phyloP scores from a whole-genome alignment of 2,888 invertebrate species.

The Lamproptera curius region DNA sequence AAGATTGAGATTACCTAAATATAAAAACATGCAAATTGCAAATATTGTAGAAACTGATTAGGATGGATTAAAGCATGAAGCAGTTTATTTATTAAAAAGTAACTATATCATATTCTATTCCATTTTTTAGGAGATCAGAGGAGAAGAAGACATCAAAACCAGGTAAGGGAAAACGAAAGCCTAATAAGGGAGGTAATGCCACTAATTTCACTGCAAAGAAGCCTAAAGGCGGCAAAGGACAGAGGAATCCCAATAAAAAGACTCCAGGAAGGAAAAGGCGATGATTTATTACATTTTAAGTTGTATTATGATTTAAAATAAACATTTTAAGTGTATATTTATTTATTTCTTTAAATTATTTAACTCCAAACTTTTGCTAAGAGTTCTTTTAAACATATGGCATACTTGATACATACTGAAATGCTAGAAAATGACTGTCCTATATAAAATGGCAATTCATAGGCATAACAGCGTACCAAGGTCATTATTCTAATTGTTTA shows the following conservation, averaged over 20 bases:
- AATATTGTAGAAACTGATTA: no score
- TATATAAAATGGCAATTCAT: no score
- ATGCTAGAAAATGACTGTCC: no score
- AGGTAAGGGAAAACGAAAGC: conserved; percentile 49
- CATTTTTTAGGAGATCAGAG: conserved; percentile 54
- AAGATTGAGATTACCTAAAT: no score
- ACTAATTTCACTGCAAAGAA: conserved; percentile 73
- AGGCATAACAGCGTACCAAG: no score
- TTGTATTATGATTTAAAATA: conserved; percentile 2
- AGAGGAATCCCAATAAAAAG: conserved; percentile 82
- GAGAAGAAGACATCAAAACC: conserved; percentile 68
- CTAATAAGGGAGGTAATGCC: conserved; percentile 49
- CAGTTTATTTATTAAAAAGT: neutral
- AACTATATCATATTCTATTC: neutral
- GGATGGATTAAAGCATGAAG: no score
- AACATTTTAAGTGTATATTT: neutral
- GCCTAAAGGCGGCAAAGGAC: conserved; percentile 84
- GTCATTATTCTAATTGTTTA: no score
- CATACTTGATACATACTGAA: no score
- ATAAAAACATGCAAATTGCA: no score
- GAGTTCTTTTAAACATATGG: no score
- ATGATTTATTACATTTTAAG: conserved; percentile 39
- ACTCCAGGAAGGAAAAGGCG: conserved; percentile 84
- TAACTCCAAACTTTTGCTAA: no score
- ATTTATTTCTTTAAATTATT: no score